These are phyloP conservation scores for Cygnus buccinator DNA, from an alignment of 2,113 vertebrate species.

Conservation along the genomic window DNA sequence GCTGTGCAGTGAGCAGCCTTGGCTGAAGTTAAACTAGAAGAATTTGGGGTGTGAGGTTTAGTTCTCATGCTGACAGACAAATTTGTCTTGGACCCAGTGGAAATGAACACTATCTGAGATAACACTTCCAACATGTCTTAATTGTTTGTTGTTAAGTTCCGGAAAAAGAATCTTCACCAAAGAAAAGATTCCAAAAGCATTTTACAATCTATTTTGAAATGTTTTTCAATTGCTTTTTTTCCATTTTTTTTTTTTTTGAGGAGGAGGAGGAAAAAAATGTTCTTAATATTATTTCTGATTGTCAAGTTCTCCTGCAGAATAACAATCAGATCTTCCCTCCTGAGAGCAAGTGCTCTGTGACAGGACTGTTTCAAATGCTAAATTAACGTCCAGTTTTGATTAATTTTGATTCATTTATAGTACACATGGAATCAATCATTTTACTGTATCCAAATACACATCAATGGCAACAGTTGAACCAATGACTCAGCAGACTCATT, in stretches of 20 bases:
- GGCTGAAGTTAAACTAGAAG: not conserved
- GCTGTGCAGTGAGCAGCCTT: rapidly evolving
- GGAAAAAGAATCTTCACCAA: rapidly evolving
- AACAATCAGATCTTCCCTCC: not conserved
- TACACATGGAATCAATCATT: not conserved
- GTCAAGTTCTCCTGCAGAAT: not conserved
- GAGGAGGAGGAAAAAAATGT: not conserved
- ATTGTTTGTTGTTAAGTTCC: not conserved
- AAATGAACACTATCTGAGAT: not conserved
- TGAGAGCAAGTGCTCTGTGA: not conserved
- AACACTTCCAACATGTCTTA: not conserved
- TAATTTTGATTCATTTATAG: not conserved
- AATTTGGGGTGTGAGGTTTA: not conserved
- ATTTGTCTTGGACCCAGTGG: not conserved
- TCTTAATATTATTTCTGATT: not conserved
- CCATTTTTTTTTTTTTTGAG: not conserved
- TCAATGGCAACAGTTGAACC: not conserved
- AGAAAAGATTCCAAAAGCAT: not conserved
- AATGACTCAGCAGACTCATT: not conserved
- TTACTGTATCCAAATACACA: not conserved
- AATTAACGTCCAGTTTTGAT: not conserved
- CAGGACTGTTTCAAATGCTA: not conserved
- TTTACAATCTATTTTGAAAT: not conserved
- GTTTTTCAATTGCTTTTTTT: not conserved
- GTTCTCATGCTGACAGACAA: not conserved